These are phyloP conservation scores for Spondyliosoma cantharus DNA, from an alignment of 2,797 vertebrate species.

Conservation along the genomic window DNA sequence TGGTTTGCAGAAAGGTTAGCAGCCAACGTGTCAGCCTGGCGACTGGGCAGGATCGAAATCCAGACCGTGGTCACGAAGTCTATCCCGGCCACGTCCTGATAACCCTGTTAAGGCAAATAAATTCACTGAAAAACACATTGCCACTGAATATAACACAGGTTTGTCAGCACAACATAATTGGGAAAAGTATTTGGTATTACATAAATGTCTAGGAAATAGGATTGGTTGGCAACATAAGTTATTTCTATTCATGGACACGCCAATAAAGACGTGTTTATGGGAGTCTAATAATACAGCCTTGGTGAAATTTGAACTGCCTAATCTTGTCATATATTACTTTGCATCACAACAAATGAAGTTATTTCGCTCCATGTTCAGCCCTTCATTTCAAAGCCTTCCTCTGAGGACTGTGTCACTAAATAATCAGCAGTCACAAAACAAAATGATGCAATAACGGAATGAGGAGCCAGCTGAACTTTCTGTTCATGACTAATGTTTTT, in stretches of 20 bases:
- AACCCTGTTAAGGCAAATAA: not conserved
- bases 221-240: not conserved
- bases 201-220: not conserved
- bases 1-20: no score
- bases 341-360: slow-evolving; percentile 38
- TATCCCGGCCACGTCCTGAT: not conserved
- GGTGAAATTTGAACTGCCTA: slow-evolving; percentile 19
- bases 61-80: no score
- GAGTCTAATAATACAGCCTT: not conserved
- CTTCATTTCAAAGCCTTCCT: slow-evolving; percentile 30
- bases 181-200: not conserved
- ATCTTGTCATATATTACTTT: slow-evolving; percentile 29
- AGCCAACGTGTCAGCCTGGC: no score
- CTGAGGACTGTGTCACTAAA: slow-evolving; percentile 32
- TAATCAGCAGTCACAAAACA: slow-evolving; percentile 38
- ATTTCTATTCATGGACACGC: not conserved
- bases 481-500: not conserved
- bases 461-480: slow-evolving; percentile 11
- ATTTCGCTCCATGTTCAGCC: slow-evolving; percentile 37
- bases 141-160: not conserved
- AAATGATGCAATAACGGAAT: slow-evolving; percentile 29
- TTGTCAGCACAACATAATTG: not conserved
- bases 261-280: not conserved
- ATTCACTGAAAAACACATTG: not conserved
- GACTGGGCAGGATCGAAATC: no score